Base-by-base conservation (phyloP, 2,797 vertebrate genomes). In the Gallirallus australis region DNA sequence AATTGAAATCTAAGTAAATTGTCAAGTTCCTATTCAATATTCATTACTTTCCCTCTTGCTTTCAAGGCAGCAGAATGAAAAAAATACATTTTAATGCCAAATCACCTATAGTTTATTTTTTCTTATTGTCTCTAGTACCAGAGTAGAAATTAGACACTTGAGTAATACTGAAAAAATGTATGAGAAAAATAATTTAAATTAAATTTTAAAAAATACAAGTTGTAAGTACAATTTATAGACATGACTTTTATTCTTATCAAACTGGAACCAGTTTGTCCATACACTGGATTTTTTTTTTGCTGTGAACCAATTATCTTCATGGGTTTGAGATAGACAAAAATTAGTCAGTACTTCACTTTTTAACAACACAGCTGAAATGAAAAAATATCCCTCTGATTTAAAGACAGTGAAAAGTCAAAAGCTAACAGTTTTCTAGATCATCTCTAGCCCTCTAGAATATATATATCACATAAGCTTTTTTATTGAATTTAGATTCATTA, bases 391-490 rank as follows among this genome's bases (percentile, higher is more conserved):
- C 14, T 94, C 15, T 72, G 18, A 69, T 27, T 69, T 37, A 75
- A 93, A 93, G 69, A 69, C 33, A 79, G 23, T 52, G 20, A 90
- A 84, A 94, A 72, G 27, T 82, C 72, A 83, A 73, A 69, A 87
- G n/a, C 42, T 82, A 90, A 56, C 33, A 72, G 13, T 20, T 82
- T 94, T 80, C 48, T 84, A 52, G 12, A 40, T 91, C 50, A 82
- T 91, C 30, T 82, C 77, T 70, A 82, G 31, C 35, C 39, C 84
- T 93, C 33, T 92, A 57, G 87, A 90, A 48, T 28, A 59, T 13
- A 24, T 59, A 75, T 45, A 45, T 45, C 15, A 57, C 20, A 60
- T 90, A 84, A 77, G 5, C 2, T 71, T 88, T 65, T 80, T 60
- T 21, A 91, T 91, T 88, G 19, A 9, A 2, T 82, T 86, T 79